phyloP scores from a whole-genome alignment of 2,797 vertebrate species.

The Cephalopachus bancanus region DNA sequence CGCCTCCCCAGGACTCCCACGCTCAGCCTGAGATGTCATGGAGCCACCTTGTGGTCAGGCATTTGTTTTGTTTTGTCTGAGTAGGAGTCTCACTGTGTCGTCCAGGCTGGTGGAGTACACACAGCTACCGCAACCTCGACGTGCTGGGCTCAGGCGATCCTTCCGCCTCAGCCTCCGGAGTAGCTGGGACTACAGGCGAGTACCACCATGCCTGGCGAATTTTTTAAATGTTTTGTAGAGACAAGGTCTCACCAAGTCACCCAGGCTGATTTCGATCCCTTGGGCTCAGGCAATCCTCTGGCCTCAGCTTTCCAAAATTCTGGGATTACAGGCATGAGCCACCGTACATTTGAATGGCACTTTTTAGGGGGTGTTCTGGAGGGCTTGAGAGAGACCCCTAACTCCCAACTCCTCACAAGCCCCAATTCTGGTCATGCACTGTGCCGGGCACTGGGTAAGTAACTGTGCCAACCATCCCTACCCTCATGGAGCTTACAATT shows the following conservation, averaged over 20 bases:
- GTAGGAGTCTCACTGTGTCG: background rate
- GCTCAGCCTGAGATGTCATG: background rate
- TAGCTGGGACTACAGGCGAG: background rate
- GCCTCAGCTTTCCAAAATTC: background rate
- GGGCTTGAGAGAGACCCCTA: no score
- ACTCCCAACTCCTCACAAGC: no score
- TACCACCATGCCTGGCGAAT: background rate
- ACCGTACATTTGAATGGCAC: no score
- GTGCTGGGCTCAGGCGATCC: background rate
- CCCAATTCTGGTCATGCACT: no score
- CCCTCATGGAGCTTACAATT: background rate
- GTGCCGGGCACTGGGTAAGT: no score
- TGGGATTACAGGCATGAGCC: background rate
- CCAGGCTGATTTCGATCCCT: background rate
- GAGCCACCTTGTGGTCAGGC: constrained; percentile 56
- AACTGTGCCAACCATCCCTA: no score
- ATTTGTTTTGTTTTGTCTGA: no score
- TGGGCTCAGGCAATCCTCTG: background rate
- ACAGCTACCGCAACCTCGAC: background rate
- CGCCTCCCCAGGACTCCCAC: no score
- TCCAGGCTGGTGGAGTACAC: background rate
- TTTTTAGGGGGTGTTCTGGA: no score
- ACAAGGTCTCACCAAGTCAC: background rate
- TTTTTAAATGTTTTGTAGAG: background rate
- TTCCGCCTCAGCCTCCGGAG: background rate